These are phyloP conservation scores for Pedionomus torquatus DNA, from an alignment of 2,113 vertebrate genomes.

Conservation along the genomic window DNA sequence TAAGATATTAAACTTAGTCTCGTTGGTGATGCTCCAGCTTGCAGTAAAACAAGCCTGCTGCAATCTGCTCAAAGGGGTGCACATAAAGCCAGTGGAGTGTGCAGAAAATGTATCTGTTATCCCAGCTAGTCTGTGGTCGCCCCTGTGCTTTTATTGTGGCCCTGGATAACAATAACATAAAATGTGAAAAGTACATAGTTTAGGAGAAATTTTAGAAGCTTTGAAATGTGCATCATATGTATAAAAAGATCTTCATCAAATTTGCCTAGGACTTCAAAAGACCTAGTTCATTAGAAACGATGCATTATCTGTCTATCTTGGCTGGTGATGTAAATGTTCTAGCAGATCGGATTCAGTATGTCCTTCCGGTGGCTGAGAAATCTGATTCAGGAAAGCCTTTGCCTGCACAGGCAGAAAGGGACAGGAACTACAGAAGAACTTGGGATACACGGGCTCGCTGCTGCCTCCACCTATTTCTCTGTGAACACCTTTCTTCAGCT, in stretches of 20 bases:
- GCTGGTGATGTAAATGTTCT: neutral
- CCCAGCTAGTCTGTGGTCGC: neutral
- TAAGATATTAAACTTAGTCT: neutral
- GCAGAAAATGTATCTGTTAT: neutral
- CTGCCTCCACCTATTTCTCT: neutral
- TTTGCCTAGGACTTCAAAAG: neutral
- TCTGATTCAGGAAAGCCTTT: neutral
- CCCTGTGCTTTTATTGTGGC: neutral
- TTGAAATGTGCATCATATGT: neutral
- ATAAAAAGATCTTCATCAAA: neutral
- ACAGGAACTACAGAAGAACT: neutral
- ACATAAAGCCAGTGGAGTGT: neutral
- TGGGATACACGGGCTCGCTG: rapidly evolving
- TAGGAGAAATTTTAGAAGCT: neutral
- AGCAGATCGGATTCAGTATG: neutral
- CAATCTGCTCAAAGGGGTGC: neutral
- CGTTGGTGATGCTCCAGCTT: neutral
- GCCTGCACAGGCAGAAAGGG: neutral
- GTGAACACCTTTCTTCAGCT: neutral
- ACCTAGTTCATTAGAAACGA: neutral
- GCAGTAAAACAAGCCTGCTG: neutral
- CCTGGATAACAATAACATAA: neutral
- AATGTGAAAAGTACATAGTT: neutral
- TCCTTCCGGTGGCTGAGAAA: neutral
- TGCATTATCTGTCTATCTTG: neutral